phyloP scores from a whole-genome alignment of 2,888 invertebrate genomes.

The Leptopilina drosophilae region DNA sequence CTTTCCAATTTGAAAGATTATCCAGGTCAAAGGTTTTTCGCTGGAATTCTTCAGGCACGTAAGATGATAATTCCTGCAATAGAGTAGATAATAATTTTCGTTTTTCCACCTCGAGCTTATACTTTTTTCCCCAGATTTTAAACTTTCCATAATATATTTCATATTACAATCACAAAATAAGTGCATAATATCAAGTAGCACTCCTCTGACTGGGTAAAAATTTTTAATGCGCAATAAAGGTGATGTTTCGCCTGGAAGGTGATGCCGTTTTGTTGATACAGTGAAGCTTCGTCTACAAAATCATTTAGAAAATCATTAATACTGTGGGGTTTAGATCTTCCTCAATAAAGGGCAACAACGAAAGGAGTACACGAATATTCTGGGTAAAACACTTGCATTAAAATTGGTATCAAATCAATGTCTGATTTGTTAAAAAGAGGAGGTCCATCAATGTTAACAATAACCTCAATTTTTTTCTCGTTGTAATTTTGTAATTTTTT shows the following conservation, averaged over 20 bases:
- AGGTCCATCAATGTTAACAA: conserved; percentile 10
- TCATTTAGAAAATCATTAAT: conserved; percentile 42
- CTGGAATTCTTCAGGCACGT: conserved; percentile 58
- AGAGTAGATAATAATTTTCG: conserved; percentile 25
- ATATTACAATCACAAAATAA: conserved; percentile 40
- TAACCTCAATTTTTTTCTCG: background rate
- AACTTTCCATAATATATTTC: conserved; percentile 24
- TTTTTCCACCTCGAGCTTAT: conserved; percentile 35
- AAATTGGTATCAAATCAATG: background rate
- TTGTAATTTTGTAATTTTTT: too few relatives aligned
- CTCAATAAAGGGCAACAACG: conserved; percentile 17
- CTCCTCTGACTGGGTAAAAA: background rate
- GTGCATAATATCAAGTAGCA: background rate
- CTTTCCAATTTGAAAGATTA: conserved; percentile 56
- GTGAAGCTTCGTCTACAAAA: conserved; percentile 44
- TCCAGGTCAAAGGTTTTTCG: conserved; percentile 53
- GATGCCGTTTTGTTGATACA: conserved; percentile 40
- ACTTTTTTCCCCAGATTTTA: background rate
- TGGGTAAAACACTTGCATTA: conserved; percentile 4
- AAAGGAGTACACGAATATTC: conserved; percentile 34
- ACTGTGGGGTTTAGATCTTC: conserved; percentile 18
- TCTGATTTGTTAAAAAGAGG: conserved; percentile 17
- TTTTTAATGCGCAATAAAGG: background rate
- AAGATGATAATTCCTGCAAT: conserved; percentile 43
- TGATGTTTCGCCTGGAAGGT: background rate